Conservation (phyloP, 2,113 vertebrate genomes). For the Etheostoma cragini region DNA sequence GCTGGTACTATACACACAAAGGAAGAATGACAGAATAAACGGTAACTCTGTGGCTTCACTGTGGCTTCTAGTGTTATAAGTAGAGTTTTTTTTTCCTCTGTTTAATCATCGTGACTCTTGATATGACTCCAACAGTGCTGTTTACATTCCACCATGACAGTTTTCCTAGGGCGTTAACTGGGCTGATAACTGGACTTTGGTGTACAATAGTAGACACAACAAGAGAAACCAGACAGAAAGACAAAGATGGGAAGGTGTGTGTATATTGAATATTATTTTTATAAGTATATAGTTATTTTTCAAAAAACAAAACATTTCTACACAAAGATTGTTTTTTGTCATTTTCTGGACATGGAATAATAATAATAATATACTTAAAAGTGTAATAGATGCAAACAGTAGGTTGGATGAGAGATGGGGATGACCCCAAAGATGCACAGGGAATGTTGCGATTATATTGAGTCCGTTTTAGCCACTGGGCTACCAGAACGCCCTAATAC, state of each 20-base stretch:
- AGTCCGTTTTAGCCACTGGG: background rate
- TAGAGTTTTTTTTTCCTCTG: background rate
- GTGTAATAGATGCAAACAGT: background rate
- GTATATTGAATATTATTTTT: background rate
- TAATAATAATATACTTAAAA: background rate
- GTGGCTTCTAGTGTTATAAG: slow-evolving; percentile 20
- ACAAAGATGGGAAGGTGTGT: slow-evolving; percentile 2
- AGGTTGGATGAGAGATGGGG: background rate
- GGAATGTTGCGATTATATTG: background rate
- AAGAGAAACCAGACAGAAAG: slow-evolving; percentile 16
- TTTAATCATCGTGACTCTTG: background rate
- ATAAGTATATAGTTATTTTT: background rate
- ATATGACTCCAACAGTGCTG: slow-evolving; percentile 26
- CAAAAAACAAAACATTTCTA: background rate
- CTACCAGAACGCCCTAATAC: background rate
- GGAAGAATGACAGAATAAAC: slow-evolving; percentile 30
- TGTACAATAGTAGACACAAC: slow-evolving; percentile 18
- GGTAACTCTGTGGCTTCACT: slow-evolving; percentile 28
- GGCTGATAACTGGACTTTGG: slow-evolving; percentile 4
- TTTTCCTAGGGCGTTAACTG: slow-evolving; percentile 22
- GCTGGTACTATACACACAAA: slow-evolving; percentile 47
- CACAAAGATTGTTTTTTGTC: background rate
- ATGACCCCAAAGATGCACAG: background rate
- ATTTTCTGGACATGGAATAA: too few species aligned
- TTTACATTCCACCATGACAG: slow-evolving; percentile 36